A percentile compares a stretch with the other conserved stretches of the same genome.
These are phyloP conservation scores for Carcharodon carcharias DNA, from an alignment of 2,797 vertebrate genomes.

Conservation along the genomic window DNA sequence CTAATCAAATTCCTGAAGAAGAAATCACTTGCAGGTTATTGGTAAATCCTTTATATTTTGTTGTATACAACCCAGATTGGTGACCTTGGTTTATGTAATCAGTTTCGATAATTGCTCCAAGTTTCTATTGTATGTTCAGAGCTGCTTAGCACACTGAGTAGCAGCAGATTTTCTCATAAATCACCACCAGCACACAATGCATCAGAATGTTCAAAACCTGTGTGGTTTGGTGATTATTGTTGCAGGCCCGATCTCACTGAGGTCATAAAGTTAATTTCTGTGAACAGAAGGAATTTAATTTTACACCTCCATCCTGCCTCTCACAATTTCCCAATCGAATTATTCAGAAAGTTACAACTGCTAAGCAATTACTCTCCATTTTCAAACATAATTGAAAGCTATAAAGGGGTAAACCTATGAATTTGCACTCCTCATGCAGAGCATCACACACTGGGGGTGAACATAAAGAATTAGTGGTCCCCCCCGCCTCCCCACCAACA, in stretches of 20 bases:
- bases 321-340: background rate
- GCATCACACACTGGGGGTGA: background rate
- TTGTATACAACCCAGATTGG: background rate
- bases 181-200: background rate
- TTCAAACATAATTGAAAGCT: background rate
- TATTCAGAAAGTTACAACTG: background rate
- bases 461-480: background rate
- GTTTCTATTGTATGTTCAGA: background rate
- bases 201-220: background rate
- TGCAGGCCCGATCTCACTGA: background rate
- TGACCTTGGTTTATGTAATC: background rate
- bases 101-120: background rate
- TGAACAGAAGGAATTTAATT: background rate
- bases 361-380: background rate
- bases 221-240: background rate
- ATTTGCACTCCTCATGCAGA: background rate
- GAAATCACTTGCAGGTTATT: background rate
- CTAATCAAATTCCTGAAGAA: background rate
- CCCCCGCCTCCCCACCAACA: background rate
- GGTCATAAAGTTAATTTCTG: background rate
- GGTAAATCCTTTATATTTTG: background rate
- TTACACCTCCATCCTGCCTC: background rate
- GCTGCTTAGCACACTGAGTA: background rate
- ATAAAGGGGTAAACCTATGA: background rate
- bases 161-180: background rate